Base-by-base conservation (phyloP, 2,888 invertebrate species). In the Oxytorus armatus region DNA sequence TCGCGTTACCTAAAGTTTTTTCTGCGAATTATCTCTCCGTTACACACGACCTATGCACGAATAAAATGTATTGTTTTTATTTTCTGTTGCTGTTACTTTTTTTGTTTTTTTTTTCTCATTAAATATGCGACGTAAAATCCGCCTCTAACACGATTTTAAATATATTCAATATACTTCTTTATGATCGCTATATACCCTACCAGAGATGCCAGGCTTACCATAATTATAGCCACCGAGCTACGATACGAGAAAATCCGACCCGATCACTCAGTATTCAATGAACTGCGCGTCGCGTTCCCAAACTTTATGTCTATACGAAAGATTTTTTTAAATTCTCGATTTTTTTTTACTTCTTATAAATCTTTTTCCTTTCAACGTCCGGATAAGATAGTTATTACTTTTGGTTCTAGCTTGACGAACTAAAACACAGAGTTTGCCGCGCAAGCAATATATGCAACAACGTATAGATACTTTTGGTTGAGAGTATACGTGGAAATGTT, bases 391-490 rank as follows among this genome's bases (percentile, higher is more conserved):
- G 73, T 73, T 51, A 75, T 77, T 73, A 65, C 39, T 61, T 80
- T 70, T 75, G 49, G 73, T 80, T 74, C 78, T 77, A 80, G 61
- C 36, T 51, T 74, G 77, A 82, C 77, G 66, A 82, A 83, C 82
- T 83, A 82, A 77, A 82, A 83, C 82, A 83, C 83, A 82, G 74
- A 82, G 80, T 82, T 79, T 79, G 75, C 76, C 76, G 76, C 81
- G 79, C 69, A 82, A 82, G 83, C 83, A 42, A 79, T 79, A 77
- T 68, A 80, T 81, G 81, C 77, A 72, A 76, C 81, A 81, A 81
- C 75, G 79, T 81, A 68, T 82, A 72, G 66, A 78, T 78, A 82
- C 51, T 79, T 66, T 76, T 79, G 55, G 72, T 75, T 74, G 77
- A 72, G 61, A 70, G 66, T 74, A 78, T 81, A 65, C 49, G 70